These are phyloP conservation scores for Coelopa pilipes DNA, from an alignment of 2,888 invertebrate species.

Conservation along the genomic window DNA sequence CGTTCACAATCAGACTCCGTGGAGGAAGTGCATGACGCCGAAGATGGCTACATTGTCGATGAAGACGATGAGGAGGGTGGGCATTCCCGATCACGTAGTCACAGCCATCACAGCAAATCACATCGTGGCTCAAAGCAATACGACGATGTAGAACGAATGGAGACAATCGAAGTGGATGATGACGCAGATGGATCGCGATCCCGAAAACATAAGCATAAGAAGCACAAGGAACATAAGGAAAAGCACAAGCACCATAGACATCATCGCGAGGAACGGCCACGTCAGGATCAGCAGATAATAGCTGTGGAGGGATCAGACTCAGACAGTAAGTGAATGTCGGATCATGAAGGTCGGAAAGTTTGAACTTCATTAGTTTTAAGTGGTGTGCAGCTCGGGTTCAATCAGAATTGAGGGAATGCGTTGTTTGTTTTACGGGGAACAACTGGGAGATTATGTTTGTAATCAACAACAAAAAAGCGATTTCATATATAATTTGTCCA, in stretches of 20 bases:
- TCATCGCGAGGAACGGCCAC: constrained; percentile 53
- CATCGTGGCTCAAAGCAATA: constrained; percentile 34
- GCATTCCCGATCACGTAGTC: constrained; percentile 17
- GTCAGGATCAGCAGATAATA: constrained; percentile 55
- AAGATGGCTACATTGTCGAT: constrained; percentile 44
- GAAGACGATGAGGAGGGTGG: constrained; percentile 37
- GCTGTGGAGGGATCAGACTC: constrained; percentile 63
- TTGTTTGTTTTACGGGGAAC: background rate
- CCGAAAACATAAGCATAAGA: constrained; percentile 57
- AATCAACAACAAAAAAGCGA: constrained; percentile 31
- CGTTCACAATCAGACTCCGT: constrained; percentile 19
- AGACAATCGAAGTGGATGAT: constrained; percentile 28
- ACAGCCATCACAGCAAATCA: constrained; percentile 44
- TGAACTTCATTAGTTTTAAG: constrained; percentile 24
- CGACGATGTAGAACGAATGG: constrained; percentile 33
- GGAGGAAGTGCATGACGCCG: constrained; percentile 42
- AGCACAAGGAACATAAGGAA: constrained; percentile 58
- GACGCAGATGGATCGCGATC: constrained; percentile 45
- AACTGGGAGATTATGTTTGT: constrained; percentile 26
- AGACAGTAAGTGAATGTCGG: constrained; percentile 64
- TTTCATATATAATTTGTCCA: constrained; percentile 18
- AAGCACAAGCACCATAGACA: constrained; percentile 62
- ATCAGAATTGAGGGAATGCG: no score
- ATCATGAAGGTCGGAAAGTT: background rate
- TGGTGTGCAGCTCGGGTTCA: constrained; percentile 42